Percentiles rank a stretch among this genome's conserved stretches.
phyloP scores from a whole-genome alignment of 2,888 invertebrate species.

The Chironomus tentans region DNA sequence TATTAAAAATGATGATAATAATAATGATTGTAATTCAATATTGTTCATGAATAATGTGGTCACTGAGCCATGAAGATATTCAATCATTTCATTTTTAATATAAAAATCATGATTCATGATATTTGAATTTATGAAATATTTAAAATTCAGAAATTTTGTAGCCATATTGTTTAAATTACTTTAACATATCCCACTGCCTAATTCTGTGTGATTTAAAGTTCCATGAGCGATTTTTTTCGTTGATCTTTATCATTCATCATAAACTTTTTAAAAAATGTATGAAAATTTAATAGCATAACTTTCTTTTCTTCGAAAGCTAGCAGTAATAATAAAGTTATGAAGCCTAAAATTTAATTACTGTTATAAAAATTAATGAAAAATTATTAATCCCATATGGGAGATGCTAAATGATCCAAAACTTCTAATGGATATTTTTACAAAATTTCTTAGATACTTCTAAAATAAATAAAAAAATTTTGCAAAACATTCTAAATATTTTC shows the following conservation, averaged over 20 bases:
- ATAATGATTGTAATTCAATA: not conserved
- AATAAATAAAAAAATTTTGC: not conserved
- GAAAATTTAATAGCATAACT: too few relatives aligned
- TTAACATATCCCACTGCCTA: too few relatives aligned
- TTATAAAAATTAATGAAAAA: conserved; percentile 25
- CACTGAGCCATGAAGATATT: not conserved
- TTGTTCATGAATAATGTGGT: not conserved
- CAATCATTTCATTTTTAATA: too few relatives aligned
- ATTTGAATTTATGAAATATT: not conserved
- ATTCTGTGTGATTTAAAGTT: too few relatives aligned
- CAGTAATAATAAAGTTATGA: too few relatives aligned
- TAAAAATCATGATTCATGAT: too few relatives aligned
- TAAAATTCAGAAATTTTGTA: not conserved
- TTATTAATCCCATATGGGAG: conserved; percentile 18
- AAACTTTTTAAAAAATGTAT: too few relatives aligned
- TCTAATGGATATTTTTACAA: not conserved
- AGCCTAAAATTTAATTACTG: too few relatives aligned
- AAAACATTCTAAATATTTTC: not conserved
- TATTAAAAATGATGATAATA: not conserved
- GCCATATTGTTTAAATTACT: not conserved
- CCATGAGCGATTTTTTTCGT: too few relatives aligned
- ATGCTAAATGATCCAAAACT: not conserved
- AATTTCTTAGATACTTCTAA: not conserved
- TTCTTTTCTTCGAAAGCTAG: too few relatives aligned
- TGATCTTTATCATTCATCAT: too few relatives aligned